Evolutionary conservation across 1,140 invertebrate genomes (phyloP), one percentile per base, ranked within the genome.

Genomic region (Bemisia tabaci): DNA sequence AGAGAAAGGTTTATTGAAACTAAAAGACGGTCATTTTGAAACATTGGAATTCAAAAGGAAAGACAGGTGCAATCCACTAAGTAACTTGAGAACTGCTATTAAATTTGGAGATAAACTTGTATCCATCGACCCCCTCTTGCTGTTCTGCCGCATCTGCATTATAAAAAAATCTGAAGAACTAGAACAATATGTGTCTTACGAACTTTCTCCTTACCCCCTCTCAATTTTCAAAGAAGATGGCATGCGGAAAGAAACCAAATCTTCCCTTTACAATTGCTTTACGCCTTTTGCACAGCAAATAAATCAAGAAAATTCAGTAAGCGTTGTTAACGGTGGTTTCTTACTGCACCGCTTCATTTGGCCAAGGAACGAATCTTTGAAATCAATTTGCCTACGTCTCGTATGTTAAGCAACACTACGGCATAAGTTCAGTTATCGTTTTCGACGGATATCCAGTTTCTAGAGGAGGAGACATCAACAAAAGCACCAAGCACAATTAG

Each of bases 241-340:
- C 67, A 78, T 78, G 76, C 68, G 74, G 71, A 77, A 78, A 76
- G 73, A 71, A 11, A 72, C 67, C 22, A 77, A 78, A 73, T 67
- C 75, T 11, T 62, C 72, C 70, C 71, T 78, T 26, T 77, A 76
- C 65, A 68, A 71, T 17, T 64, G 72, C 72, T 74, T 75, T 65
- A 22, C 22, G 26, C n/a, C n/a, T n/a, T n/a, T n/a, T n/a, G n/a
- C n/a, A n/a, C n/a, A n/a, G n/a, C 21, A 12, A 1, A 1, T 9
- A 59, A 21, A 65, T 1, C 9, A 26, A 59, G 25, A 27, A 2
- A 48, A 22, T 25, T 21, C n/a, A 22, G 58, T 12, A 12, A 62
- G 70, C 48, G 62, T 72, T 2, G 66, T 71, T 17, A 68, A 73
- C 64, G 69, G 72, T 24, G 72, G 72, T 25, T 73, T 69, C 48